Base-by-base conservation (phyloP, 2,888 invertebrate species). In the Malthinus seriepunctatus region DNA sequence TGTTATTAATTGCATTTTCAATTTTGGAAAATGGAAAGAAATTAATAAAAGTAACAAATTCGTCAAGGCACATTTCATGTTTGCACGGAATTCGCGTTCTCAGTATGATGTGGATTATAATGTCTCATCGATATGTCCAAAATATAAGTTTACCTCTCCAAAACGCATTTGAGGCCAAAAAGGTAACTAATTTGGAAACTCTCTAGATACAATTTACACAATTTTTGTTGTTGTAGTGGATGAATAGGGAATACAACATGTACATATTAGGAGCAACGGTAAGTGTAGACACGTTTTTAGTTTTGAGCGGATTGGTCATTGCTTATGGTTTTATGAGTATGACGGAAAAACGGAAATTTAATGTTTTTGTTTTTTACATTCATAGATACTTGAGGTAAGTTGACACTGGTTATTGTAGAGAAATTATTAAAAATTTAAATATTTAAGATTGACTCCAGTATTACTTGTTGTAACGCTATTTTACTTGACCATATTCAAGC, bases 221-320 rank as follows among this genome's bases (percentile, higher is more conserved):
- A 10, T 8, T 5, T 45, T 10, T n/a, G n/a, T 32, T 7, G 8
- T 63, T 65, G 38, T 39, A 66, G 65, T 65, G 65, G 58, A 57
- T 56, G 23, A 12, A 46, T 1, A 14, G 56, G 12, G 39, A 45
- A 7, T 39, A 52, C 37, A 61, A 55, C 11, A 67, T 65, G 64
- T 60, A 60, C 35, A 50, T 65, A 8, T 46, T 64, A 7, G 64
- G 62, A 7, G 68, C 60, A 3, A 60, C 61, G 4, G 57, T 68
- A 12, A 56, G 64, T 4, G 87, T 87, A 0, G 87, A 88, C 58
- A 84, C 86, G 0, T 88, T 88, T 73, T 86, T 87, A 68, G 72
- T 84, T 14, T 73, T 87, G 65, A 85, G 86, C 65, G 87, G 87
- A 2, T 72, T 87, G 35, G 73, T 87, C 1, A 81, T 82, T 56